phyloP scores from a whole-genome alignment of 2,888 invertebrate species.

The Macaria liturata region DNA sequence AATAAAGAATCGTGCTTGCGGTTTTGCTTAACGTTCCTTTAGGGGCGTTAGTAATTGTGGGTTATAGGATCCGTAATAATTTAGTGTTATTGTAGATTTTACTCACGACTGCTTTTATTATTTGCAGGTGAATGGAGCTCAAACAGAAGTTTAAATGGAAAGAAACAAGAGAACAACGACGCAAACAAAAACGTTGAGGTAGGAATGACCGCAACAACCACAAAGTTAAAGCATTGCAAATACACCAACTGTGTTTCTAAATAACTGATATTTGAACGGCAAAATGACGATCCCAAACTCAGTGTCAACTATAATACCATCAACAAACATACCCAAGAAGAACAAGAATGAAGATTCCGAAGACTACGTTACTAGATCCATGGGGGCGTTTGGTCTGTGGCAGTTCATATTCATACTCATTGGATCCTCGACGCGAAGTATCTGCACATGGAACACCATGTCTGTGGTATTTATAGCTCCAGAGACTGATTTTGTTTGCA shows the following conservation, averaged over 20 bases:
- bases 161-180: neutral
- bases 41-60: too few species aligned
- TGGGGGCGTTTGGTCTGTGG: conserved; percentile 57
- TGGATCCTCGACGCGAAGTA: conserved; percentile 40
- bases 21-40: too few species aligned
- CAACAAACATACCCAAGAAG: conserved; percentile 14
- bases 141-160: neutral
- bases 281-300: conserved; percentile 3
- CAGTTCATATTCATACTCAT: conserved; percentile 44
- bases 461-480: conserved; percentile 55
- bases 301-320: neutral
- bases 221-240: conserved; percentile 3
- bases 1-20: too few species aligned
- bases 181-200: neutral
- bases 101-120: neutral
- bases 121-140: conserved; percentile 5
- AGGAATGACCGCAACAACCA: neutral
- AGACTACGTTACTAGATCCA: conserved; percentile 56
- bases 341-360: conserved; percentile 33
- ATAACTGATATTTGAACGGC: too few species aligned
- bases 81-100: too few species aligned
- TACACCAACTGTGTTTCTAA: too few species aligned
- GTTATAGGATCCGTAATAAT: too few species aligned
- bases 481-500: conserved; percentile 50
- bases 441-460: conserved; percentile 50